Base-by-base conservation (phyloP, 1,140 invertebrate species). In the Tetragonula clypearis region DNA sequence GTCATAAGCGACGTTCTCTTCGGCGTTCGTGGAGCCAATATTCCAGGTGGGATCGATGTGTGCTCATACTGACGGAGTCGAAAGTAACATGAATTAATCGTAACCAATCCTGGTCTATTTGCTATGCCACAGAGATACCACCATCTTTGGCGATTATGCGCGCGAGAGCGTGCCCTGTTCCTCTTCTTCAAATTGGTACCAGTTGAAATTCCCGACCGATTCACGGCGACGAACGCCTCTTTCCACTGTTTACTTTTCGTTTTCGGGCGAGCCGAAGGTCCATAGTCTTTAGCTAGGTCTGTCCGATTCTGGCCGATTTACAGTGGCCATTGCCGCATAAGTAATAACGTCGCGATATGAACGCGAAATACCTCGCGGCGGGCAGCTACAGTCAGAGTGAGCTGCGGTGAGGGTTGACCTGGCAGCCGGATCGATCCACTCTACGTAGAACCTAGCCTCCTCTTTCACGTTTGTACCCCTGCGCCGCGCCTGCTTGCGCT, bases 341-440 rank as follows among this genome's bases (percentile, higher is more conserved):
- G 87, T 91, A 90, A 91, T 87, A 90, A 85, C 85, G 74, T 76
- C 66, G 83, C 86, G 86, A 91, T 87, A 89, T 89, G 89, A 91
- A 87, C 91, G 79, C 76, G 81, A 86, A 86, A 86, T 88, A 88
- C 73, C 73, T 90, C 76, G 89, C 65, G 82, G 89, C 56, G 75
- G 74, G 72, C 72, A 75, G 86, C 65, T 62, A 78, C 72, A 82
- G 89, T 85, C 71, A 71, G 90, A 88, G 84, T 65, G 88, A 89
- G 83, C 87, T 84, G 84, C 88, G 85, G 84, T 74, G 88, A 89
- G 88, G 91, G 91, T 92, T 90, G 91, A 92, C 91, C 91, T 92
- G 90, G 89, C 87, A 92, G 86, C 85, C 89, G 90, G 89, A 92
- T 92, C 91, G 91, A 92, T 90, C 88, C 89, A 85, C 85, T 85